Evolutionary conservation across 2,888 invertebrate species (phyloP), one percentile per base, ranked within the genome.

Genomic region (Melanophora roralis): DNA sequence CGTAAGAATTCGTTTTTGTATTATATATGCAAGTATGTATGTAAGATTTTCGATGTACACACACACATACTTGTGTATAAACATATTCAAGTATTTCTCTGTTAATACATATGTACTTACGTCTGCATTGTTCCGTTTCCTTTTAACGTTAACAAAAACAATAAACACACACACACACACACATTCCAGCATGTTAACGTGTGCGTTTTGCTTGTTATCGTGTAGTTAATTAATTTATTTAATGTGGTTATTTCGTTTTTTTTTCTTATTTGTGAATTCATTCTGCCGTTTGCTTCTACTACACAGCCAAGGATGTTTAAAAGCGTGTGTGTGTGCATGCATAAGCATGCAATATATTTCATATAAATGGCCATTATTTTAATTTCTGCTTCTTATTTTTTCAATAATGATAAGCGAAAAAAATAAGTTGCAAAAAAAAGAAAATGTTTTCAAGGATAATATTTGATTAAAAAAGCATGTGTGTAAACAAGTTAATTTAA

Each of bases 221-320:
- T 85, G 86, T 85, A 86, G 86, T 86, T 86, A 86, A 86, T 86
- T 86, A 86, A 86, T 86, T 86, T 86, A 86, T 86, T 86, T 86
- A 85, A 84, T 86, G 85, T 82, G 85, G 85, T 85, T 86, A 51
- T 71, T 69, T 67, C 38, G 55, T 49, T 60, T 84, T 69, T 67
- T 36, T 60, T 49, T 55, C 84, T 85, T 82, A 84, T 78, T 81
- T 85, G 85, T 84, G 83, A 83, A 78, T 45, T 73, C 67, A 64
- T 65, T 32, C 55, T 76, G 16, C 59, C 82, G 74, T 72, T 43
- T 73, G 9, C 45, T 27, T 5, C 27, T 27, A 27, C 27, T 27
- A 27, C 19, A 16, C 16, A 45, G 16, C 14, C 40, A 43, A 1
- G 43, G 16, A 43, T 43, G 16, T 43, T 5, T 1, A 8, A 43